phyloP scores from a whole-genome alignment of 2,888 invertebrate species.

The Agrochola macilenta region DNA sequence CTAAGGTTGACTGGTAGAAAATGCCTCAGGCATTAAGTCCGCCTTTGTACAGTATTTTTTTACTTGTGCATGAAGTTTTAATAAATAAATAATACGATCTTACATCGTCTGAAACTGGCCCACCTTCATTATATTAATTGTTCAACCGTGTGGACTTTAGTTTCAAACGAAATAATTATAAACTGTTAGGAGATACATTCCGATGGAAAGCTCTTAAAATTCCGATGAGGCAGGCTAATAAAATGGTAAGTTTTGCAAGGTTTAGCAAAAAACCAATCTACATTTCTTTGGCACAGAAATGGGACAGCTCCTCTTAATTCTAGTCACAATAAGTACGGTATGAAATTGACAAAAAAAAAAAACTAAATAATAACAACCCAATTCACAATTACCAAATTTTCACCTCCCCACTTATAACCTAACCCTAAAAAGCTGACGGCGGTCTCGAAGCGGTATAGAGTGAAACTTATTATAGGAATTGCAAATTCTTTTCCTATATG shows the following conservation, averaged over 20 bases:
- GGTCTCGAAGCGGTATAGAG: slow-evolving; percentile 57
- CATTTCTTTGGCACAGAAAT: neutral
- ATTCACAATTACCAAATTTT: slow-evolving; percentile 36
- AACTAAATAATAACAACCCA: neutral
- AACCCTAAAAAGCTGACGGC: slow-evolving; percentile 52
- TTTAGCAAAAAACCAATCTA: neutral
- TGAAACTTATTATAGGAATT: slow-evolving; percentile 78
- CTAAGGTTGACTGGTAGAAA: too few species aligned
- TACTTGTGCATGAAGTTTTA: too few species aligned
- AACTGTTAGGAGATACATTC: neutral
- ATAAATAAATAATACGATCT: too few species aligned
- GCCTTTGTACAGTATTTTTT: too few species aligned
- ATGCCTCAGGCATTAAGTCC: too few species aligned
- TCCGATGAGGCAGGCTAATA: neutral
- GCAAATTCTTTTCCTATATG: slow-evolving; percentile 77
- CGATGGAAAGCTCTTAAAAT: neutral
- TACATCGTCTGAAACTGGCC: neutral
- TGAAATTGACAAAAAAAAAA: slow-evolving; percentile 8
- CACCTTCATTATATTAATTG: neutral
- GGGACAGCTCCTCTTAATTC: neutral
- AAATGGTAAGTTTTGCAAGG: neutral
- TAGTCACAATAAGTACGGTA: neutral
- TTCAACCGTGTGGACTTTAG: neutral
- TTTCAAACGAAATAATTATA: neutral
- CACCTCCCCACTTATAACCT: slow-evolving; percentile 44